Base-by-base conservation (phyloP, 2,888 invertebrate species). In the Boloria selene region DNA sequence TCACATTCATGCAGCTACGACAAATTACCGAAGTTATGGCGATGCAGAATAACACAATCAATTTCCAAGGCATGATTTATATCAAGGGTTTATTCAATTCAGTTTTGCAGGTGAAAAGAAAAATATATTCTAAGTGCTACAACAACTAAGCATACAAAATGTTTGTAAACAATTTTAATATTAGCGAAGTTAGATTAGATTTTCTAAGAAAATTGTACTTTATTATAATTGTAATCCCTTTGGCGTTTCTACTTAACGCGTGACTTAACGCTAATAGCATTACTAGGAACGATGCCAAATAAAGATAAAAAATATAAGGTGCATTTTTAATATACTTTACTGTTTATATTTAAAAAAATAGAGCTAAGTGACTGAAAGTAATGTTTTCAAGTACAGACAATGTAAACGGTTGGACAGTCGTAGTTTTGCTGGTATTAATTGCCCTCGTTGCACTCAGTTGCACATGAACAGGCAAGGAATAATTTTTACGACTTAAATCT, bases 41-140 rank as follows among this genome's bases (percentile, higher is more conserved):
- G 72, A 75, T 77, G 73, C 67, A 73, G 71, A 75, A 71, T 72
- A 83, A 70, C 59, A 70, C 47, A 66, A 70, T 67, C 81, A 83
- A 84, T 84, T 80, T 71, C 71, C 71, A 69, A 51, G 68, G 70
- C 74, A 78, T 79, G 81, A 82, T 77, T 77, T 82, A 83, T 78
- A 74, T 81, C 83, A 31, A 10, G 59, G 17, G 47, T 17, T 80
- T 85, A 84, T 82, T 80, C 77, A 71, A 47, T 68, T 69, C 47
- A 67, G 71, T 75, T 74, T 76, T 45, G 49, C 56, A 58, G 69
- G 64, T 71, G 69, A 74, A 72, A 70, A 71, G 61, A 62, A 59
- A 55, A 73, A 76, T 75, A 72, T 73, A 76, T 63, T 49, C 38
- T 31, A n/a, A 44, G 17, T 13, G 10, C 51, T 17, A 10, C 31